These are phyloP conservation scores for Pyrgus malvae DNA, from an alignment of 2,888 invertebrate genomes.

Conservation along the genomic window DNA sequence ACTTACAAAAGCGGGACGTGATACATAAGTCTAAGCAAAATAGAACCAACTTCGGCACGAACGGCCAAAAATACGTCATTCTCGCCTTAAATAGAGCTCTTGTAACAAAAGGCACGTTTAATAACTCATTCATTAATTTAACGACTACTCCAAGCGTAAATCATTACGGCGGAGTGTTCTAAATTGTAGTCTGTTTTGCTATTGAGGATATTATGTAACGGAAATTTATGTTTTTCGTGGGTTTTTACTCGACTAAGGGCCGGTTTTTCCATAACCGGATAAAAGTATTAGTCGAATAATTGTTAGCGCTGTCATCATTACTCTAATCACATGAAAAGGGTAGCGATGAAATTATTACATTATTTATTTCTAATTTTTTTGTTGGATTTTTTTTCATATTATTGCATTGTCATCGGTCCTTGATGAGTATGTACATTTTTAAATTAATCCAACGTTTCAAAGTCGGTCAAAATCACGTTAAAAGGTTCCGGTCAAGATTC, in stretches of 20 bases:
- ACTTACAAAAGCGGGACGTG: background rate
- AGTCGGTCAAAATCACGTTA: too few relatives aligned
- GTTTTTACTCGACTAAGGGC: background rate
- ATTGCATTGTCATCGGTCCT: too few relatives aligned
- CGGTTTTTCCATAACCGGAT: background rate
- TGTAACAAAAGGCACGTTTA: background rate
- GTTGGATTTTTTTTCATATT: too few relatives aligned
- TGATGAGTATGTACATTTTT: too few relatives aligned
- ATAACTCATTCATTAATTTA: constrained; percentile 3
- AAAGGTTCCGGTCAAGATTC: too few relatives aligned
- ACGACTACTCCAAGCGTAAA: constrained; percentile 7
- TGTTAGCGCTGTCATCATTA: too few relatives aligned
- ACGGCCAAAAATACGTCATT: background rate
- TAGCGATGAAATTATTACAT: too few relatives aligned
- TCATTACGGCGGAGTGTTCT: constrained; percentile 4
- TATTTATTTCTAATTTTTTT: too few relatives aligned
- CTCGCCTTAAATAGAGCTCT: background rate
- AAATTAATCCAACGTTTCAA: too few relatives aligned
- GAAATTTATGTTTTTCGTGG: background rate
- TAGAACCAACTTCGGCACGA: background rate
- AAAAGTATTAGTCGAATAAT: too few relatives aligned
- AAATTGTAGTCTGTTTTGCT: background rate
- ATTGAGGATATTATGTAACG: background rate
- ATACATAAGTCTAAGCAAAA: background rate
- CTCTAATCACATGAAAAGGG: too few relatives aligned